phyloP scores from a whole-genome alignment of 2,888 invertebrate species.

The Drosophila mercatorum region DNA sequence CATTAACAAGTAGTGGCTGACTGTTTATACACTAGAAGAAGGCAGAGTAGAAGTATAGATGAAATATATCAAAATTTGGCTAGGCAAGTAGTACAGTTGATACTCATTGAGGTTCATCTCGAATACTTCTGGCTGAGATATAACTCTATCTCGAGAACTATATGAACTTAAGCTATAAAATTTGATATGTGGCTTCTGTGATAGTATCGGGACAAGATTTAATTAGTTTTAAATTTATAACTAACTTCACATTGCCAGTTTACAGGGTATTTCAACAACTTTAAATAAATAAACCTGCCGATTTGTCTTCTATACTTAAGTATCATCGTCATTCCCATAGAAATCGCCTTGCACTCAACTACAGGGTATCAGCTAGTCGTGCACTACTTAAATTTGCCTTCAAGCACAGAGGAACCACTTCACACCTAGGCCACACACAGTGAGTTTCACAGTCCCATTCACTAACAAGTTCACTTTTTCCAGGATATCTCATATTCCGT shows the following conservation, averaged over 20 bases:
- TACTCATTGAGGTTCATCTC: neutral
- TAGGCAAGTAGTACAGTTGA: neutral
- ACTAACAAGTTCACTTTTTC: neutral
- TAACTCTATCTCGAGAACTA: neutral
- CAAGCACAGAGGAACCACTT: neutral
- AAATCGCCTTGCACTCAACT: neutral
- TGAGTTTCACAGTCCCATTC: neutral
- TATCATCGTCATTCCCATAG: neutral
- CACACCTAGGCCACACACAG: no score
- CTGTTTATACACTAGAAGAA: slow-evolving; percentile 5
- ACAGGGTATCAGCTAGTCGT: slow-evolving; percentile 6
- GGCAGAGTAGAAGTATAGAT: neutral
- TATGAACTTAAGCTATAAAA: neutral
- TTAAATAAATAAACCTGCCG: neutral
- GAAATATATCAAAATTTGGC: neutral
- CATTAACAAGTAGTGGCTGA: slow-evolving; percentile 43
- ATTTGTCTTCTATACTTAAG: neutral
- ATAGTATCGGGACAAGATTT: no score
- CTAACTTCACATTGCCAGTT: no score
- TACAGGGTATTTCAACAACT: neutral
- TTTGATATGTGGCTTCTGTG: neutral
- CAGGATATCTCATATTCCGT: neutral
- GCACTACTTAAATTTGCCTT: neutral
- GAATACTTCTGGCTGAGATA: neutral
- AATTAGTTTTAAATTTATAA: no score